A percentile compares a stretch with the other conserved stretches of the same genome.
phyloP scores from a whole-genome alignment of 1,140 invertebrate species.

The Drosophila novamexicana region DNA sequence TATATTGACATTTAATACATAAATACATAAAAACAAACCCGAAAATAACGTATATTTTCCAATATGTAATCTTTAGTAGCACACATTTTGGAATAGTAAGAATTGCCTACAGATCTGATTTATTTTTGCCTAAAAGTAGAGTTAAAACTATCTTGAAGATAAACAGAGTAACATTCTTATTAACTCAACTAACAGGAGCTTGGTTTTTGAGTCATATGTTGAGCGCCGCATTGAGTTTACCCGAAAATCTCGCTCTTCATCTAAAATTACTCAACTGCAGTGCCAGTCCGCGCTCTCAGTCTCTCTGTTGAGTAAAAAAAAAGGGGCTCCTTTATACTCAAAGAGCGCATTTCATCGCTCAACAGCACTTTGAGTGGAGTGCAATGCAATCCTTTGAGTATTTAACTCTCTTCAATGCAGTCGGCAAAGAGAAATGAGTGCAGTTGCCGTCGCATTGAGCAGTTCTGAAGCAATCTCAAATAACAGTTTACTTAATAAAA shows the following conservation, averaged over 20 bases:
- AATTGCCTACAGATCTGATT: too few relatives aligned
- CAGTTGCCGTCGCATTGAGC: not conserved
- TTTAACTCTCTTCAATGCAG: slow-evolving; percentile 15
- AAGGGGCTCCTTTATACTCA: not conserved
- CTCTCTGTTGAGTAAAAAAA: not conserved
- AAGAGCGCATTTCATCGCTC: slow-evolving; percentile 13
- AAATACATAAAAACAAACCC: too few relatives aligned
- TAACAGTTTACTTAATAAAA: not conserved
- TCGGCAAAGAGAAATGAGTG: slow-evolving; percentile 16
- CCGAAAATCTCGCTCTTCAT: not conserved
- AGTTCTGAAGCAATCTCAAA: not conserved
- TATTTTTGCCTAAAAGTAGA: too few relatives aligned
- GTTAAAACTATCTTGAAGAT: too few relatives aligned
- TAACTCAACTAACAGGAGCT: not conserved
- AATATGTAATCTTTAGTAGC: too few relatives aligned
- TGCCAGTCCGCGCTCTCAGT: not conserved
- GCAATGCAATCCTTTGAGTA: not conserved
- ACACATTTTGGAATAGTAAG: too few relatives aligned
- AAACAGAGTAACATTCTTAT: not conserved
- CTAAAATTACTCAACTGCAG: not conserved
- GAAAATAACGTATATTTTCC: too few relatives aligned
- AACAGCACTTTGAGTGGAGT: not conserved
- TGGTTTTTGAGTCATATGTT: not conserved
- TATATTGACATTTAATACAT: too few relatives aligned
- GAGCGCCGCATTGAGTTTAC: not conserved